Conservation (phyloP, 1,140 invertebrate genomes). For the Andrena cerasifolii region DNA sequence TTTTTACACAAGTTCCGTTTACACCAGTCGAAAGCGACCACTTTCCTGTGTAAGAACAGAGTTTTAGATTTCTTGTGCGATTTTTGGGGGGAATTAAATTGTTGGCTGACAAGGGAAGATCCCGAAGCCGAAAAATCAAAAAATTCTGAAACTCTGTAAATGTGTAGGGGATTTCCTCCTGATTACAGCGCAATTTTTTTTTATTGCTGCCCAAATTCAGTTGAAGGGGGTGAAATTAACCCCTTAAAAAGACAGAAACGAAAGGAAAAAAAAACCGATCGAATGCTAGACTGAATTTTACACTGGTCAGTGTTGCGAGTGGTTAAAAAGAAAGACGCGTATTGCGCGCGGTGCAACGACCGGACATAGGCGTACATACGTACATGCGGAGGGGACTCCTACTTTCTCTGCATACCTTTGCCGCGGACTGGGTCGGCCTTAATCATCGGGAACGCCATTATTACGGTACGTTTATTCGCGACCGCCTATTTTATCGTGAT, state of each 20-base stretch:
- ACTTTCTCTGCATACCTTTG: slow-evolving; percentile 74
- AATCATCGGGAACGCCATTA: slow-evolving; percentile 67
- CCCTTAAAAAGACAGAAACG: neutral
- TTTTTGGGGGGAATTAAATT: too few species aligned
- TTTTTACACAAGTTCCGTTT: too few species aligned
- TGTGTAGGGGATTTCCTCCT: too few species aligned
- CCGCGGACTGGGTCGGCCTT: slow-evolving; percentile 68
- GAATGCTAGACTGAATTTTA: slow-evolving; percentile 33
- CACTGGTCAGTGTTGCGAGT: slow-evolving; percentile 11
- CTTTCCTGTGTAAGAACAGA: too few species aligned
- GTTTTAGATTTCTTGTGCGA: too few species aligned
- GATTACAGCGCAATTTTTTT: too few species aligned
- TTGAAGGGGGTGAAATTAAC: too few species aligned
- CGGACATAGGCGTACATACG: slow-evolving; percentile 72
- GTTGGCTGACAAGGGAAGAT: too few species aligned
- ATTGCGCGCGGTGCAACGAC: slow-evolving; percentile 70
- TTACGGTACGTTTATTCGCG: slow-evolving; percentile 61
- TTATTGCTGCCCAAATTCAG: too few species aligned
- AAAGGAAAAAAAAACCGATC: neutral
- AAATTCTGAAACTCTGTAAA: too few species aligned
- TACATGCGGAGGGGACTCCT: slow-evolving; percentile 52
- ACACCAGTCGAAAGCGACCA: too few species aligned
- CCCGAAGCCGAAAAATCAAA: too few species aligned
- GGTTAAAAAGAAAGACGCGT: slow-evolving; percentile 50
- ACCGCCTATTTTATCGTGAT: slow-evolving; percentile 57